Evolutionary conservation across 64 coral and sea anemone genomes (phyloP), one percentile per base, ranked within the genome.

Genomic region (Dendronephthya gigantea): DNA sequence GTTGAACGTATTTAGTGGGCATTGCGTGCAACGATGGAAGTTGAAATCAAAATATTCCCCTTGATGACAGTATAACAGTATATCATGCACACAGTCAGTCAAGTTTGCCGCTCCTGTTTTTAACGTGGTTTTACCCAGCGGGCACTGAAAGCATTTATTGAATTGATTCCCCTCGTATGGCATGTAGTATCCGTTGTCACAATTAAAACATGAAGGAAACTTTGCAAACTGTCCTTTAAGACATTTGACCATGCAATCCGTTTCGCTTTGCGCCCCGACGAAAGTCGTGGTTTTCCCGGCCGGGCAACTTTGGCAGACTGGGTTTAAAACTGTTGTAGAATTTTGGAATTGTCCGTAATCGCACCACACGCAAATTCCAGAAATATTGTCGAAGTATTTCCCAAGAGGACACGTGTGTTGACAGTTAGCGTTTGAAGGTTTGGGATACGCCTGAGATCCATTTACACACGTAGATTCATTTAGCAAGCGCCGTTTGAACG

Each of bases 291-390:
- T 30, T 17, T 27, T 74, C 12, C 68, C 68, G 30, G 0, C 30
- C 22, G 68, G 68, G 32, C 68, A 74, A 0, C 32, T 74, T 11
- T 74, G 13, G 68, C 68, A 74, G 13, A 74, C 68, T 74, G 68
- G 68, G 32, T 74, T 27, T 4, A 74, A 30, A 74, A 25, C 68
- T 30, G 68, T 30, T 0, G 13, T 74, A 27, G 68, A 74, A 74
- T 74, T 27, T 28, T 74, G 68, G 68, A 25, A 74, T 30, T 0
- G n/a, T 2, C 68, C 68, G 30, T 2, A 74, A 30, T 27, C n/a
- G 30, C 68, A 74, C 88, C 88, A 89, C 84, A 48, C 88, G 22
- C 88, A 89, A 58, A 89, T 40, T 55, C 40, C 23, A 89, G 82
- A 89, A 0, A 32, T 47, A 0, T 28, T 34, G 82, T 89, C 66